Conservation (phyloP, 2,113 vertebrate genomes). For the Anarhynchus alexandrinus region DNA sequence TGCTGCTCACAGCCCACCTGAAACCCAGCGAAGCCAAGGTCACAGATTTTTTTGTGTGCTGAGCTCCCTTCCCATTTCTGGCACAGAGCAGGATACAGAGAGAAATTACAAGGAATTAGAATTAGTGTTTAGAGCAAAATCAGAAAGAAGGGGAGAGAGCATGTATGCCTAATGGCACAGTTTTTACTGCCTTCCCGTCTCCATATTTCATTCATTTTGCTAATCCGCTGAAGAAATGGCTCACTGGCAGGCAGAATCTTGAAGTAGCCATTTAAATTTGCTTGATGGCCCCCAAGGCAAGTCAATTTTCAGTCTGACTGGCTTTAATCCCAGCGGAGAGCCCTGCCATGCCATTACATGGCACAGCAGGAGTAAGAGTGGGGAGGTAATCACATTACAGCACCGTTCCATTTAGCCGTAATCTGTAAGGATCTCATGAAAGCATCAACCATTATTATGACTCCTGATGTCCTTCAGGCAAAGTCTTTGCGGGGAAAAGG, state of each 20-base stretch:
- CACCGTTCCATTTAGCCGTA: conserved; percentile 38
- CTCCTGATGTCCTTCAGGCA: conserved; percentile 57
- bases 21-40: not conserved
- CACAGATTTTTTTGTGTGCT: not conserved
- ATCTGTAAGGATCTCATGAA: conserved; percentile 55
- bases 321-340: conserved; percentile 38
- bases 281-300: conserved; percentile 51
- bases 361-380: conserved; percentile 32
- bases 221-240: not conserved
- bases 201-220: conserved; percentile 34
- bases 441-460: conserved; percentile 53
- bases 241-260: conserved; percentile 39
- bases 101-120: not conserved
- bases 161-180: not conserved
- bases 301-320: conserved; percentile 61
- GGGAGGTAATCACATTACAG: conserved; percentile 59
- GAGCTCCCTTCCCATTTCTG: not conserved
- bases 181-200: not conserved
- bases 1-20: not conserved
- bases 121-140: not conserved
- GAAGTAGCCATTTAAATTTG: conserved; percentile 42
- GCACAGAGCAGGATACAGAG: not conserved
- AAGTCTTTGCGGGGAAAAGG: not conserved
- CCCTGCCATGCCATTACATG: conserved; percentile 17
- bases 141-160: not conserved